Base-by-base conservation (phyloP, 2,113 vertebrate species). In the Syngnathus scovelli region DNA sequence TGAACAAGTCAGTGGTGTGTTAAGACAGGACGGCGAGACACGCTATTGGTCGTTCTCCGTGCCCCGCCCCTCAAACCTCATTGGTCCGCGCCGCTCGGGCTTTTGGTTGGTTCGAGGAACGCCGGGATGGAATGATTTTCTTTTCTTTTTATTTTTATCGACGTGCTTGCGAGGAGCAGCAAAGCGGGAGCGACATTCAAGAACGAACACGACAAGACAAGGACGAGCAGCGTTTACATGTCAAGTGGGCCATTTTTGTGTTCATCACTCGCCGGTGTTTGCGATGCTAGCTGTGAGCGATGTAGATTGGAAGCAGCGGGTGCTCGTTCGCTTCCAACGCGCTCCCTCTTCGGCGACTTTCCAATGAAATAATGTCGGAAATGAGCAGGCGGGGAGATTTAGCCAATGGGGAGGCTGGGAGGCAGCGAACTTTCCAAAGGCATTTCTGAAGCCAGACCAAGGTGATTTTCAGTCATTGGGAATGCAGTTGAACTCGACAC, bases 1-100 rank as follows among this genome's bases (percentile, higher is more conserved):
- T 71, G 78, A 86, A 87, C 69, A 86, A 61, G 88, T 89, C 90
- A 92, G 90, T 92, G 91, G 90, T 90, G 90, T 91, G 75, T 80
- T 92, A 81, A 84, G 70, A 86, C 72, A 71, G 73, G 78, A 81
- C 74, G 78, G 73, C 66, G 71, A 78, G 71, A 75, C 77, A 71
- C 39, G 64, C 68, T 61, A 51, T 69, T 65, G 74, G 79, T 72
- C 68, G 18, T 66, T 55, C 41, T 4, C 43, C 13, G 59, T 66
- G 48, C 48, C 48, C 46, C 16, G 19, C 19, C 13, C 78, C 78
- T 73, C 60, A 79, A 78, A 72, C 48, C 74, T 76, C 74, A 75
- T 73, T 74, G 80, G 81, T 86, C 71, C 75, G 55, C 74, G 43
- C 68, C 66, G 58, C 39, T 69, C 67, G 9, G 44, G 60, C 74